phyloP scores from a whole-genome alignment of 2,113 vertebrate species.

The Pardalotus punctatus region DNA sequence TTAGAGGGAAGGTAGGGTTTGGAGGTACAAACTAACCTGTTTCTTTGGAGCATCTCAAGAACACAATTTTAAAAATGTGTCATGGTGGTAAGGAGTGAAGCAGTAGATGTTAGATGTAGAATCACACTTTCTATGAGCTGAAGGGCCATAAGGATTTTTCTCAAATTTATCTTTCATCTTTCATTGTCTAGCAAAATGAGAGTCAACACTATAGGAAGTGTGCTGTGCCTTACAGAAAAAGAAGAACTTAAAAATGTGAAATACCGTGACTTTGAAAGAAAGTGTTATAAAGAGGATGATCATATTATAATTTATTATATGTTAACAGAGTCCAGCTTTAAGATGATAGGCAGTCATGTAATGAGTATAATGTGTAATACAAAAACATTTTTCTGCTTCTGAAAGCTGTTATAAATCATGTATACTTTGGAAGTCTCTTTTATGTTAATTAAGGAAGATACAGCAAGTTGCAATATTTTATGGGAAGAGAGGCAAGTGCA shows the following conservation, averaged over 20 bases:
- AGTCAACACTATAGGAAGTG: background rate
- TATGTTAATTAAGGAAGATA: constrained; percentile 56
- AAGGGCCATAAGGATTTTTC: background rate
- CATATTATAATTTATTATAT: background rate
- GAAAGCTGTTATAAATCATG: constrained; percentile 54
- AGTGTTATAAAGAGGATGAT: background rate
- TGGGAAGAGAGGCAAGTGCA: constrained; percentile 10
- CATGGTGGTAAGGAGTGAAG: background rate
- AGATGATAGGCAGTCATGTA: constrained; percentile 13
- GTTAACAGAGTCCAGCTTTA: background rate
- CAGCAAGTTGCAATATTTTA: constrained; percentile 33
- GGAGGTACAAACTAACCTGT: background rate
- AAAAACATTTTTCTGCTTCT: constrained; percentile 40
- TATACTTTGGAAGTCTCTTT: constrained; percentile 37
- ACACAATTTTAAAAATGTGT: background rate
- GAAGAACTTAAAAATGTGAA: background rate
- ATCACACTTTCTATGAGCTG: background rate
- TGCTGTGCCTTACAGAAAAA: background rate
- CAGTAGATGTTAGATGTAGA: background rate
- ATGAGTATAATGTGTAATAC: background rate
- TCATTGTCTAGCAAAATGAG: background rate
- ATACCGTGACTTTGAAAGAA: background rate
- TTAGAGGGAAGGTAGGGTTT: background rate
- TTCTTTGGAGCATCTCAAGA: background rate
- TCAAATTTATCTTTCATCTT: background rate